A percentile compares a stretch with the other conserved stretches of the same genome.
phyloP scores from a whole-genome alignment of 2,888 invertebrate species.

The Gasteruption jaculator region DNA sequence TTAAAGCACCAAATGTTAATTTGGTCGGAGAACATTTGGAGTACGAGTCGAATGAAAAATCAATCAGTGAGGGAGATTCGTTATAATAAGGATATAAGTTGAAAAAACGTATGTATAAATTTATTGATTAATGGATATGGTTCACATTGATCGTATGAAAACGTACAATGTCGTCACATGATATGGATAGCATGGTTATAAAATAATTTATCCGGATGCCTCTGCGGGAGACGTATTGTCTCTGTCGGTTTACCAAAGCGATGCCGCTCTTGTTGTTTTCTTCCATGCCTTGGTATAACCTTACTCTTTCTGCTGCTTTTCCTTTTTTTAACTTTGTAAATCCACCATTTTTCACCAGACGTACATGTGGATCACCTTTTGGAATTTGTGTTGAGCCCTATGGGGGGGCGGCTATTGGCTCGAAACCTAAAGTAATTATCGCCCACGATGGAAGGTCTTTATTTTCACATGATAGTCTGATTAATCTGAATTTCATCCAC shows the following conservation, averaged over 20 bases:
- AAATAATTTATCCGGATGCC: constrained; percentile 42
- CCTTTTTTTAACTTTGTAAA: too few species aligned
- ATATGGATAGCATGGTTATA: constrained; percentile 23
- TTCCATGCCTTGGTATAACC: too few species aligned
- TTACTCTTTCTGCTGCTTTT: too few species aligned
- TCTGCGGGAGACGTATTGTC: constrained; percentile 41
- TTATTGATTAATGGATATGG: too few species aligned
- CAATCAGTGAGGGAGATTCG: too few species aligned
- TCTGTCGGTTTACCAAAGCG: constrained; percentile 32
- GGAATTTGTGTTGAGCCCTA: constrained; percentile 41
- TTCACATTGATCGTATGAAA: constrained; percentile 19
- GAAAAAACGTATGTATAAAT: too few species aligned
- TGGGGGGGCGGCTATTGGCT: constrained; percentile 35
- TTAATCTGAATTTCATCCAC: too few species aligned
- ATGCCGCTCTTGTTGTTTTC: constrained; percentile 29
- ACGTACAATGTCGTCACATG: constrained; percentile 21
- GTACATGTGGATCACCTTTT: constrained; percentile 42
- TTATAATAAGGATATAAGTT: too few species aligned
- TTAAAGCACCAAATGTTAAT: too few species aligned
- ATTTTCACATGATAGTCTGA: too few species aligned
- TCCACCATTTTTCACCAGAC: constrained; percentile 28
- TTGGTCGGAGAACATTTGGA: too few species aligned
- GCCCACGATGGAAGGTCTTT: constrained; percentile 37
- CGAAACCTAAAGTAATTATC: constrained; percentile 40
- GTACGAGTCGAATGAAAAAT: too few species aligned